Conservation (phyloP, 2,113 vertebrate species). For the Beaufortia kweichowensis region DNA sequence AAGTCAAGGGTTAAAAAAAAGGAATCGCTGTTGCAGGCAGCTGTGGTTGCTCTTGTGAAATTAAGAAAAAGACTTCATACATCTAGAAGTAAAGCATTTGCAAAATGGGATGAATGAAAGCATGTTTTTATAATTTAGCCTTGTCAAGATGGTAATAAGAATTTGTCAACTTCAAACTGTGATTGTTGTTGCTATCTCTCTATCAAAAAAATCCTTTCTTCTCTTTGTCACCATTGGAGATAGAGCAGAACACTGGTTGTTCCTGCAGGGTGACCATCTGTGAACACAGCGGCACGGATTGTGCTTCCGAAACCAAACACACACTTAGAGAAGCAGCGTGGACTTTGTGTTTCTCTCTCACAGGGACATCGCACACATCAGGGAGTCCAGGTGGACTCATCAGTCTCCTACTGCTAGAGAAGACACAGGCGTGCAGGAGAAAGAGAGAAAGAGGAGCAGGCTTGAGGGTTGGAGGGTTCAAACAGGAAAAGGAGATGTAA, state of each 20-base stretch:
- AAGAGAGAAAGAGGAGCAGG: constrained; percentile 19
- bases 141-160: no score
- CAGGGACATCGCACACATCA: constrained; percentile 41
- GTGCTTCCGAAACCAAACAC: constrained; percentile 54
- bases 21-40: no score
- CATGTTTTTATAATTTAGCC: no score
- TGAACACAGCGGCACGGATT: constrained; percentile 41
- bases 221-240: constrained; percentile 24
- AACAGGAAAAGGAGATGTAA: no score
- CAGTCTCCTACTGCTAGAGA: constrained; percentile 53
- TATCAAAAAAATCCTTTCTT: not conserved
- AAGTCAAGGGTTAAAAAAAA: not conserved
- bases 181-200: no score
- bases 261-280: constrained; percentile 47
- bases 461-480: not conserved
- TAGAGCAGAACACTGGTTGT: constrained; percentile 2
- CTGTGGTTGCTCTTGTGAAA: no score
- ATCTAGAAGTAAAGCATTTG: no score
- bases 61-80: no score
- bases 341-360: constrained; percentile 40
- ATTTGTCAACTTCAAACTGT: no score
- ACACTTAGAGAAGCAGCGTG: constrained; percentile 51
- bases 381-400: constrained; percentile 58
- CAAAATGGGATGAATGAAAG: no score
- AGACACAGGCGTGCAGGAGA: constrained; percentile 13